Base-by-base conservation (phyloP, 2,797 vertebrate species). In the Chanos chanos region DNA sequence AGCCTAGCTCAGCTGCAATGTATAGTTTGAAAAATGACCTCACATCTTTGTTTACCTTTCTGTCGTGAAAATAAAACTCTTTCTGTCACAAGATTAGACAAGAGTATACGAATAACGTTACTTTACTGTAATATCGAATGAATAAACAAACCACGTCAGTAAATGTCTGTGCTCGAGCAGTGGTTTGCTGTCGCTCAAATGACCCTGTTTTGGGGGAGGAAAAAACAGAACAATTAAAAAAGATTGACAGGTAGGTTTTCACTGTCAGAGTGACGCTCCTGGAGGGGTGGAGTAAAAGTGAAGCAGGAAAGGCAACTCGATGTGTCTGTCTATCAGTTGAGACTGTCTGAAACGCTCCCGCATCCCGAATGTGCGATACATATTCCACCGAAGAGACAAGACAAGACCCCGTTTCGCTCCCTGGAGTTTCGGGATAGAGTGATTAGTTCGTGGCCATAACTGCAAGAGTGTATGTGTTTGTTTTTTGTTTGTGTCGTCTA, bases 271-370 rank as follows among this genome's bases (percentile, higher is more conserved):
- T 98, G 94, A 97, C 94, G 94, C 94, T 91, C 81, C 90, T 78
- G 89, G 86, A 94, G 94, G 94, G 94, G 94, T 94, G 94, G 94
- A 96, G 95, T 94, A 93, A 92, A 87, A 85, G 87, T 89, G 89
- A 90, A 90, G 91, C 92, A 91, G 91, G 92, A 91, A 90, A 93
- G 91, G 94, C 94, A 89, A 92, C 93, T 95, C 94, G 92, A 97
- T 95, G 94, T 91, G 94, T 98, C 94, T 94, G 94, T 98, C 95
- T 94, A 90, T 98, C 96, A 96, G 94, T 93, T 92, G 90, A 94
- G 94, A 85, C 94, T 93, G 95, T 94, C 94, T 94, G 93, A 91
- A 90, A 92, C 90, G 90, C 70, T 74, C 89, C 93, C 89, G 91
- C 92, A 89, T 92, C 91, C 90, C 85, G 90, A 90, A 90, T 81